phyloP scores from a whole-genome alignment of 2,888 invertebrate species.

The Kuschelorhynchus macadamiae region DNA sequence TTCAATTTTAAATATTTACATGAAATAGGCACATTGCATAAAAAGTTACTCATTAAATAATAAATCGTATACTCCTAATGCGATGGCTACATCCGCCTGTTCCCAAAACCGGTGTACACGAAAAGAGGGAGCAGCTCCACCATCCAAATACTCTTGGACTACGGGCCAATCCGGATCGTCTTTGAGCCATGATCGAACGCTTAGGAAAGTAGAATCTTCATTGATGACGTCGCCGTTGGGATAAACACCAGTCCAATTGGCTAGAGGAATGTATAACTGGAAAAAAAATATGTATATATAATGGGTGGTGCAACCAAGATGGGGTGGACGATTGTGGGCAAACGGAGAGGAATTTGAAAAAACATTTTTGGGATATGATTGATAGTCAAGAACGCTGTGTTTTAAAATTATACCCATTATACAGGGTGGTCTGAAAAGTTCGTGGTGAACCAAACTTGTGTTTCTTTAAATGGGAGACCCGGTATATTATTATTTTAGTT shows the following conservation, averaged over 20 bases:
- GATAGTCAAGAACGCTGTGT: too few relatives aligned
- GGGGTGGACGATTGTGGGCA: too few relatives aligned
- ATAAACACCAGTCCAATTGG: constrained; percentile 52
- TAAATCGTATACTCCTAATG: constrained; percentile 51
- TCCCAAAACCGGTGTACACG: constrained; percentile 55
- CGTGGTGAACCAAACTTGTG: too few relatives aligned
- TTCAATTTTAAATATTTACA: too few relatives aligned
- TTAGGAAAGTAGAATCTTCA: constrained; percentile 52
- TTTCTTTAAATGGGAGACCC: too few relatives aligned
- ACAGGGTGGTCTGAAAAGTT: too few relatives aligned
- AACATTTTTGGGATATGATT: too few relatives aligned
- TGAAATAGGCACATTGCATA: too few relatives aligned
- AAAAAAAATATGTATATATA: constrained; percentile 9
- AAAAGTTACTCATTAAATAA: constrained; percentile 55
- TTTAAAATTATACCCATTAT: too few relatives aligned
- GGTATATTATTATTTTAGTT: too few relatives aligned
- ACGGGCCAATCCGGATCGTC: constrained; percentile 52
- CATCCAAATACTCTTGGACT: constrained; percentile 52
- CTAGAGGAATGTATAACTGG: constrained; percentile 51
- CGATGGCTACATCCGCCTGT: constrained; percentile 54
- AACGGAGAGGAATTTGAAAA: too few relatives aligned
- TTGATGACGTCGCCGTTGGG: constrained; percentile 54
- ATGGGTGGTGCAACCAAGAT: too few relatives aligned
- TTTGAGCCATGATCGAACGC: constrained; percentile 54
- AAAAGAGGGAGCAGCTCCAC: constrained; percentile 50